phyloP scores from a whole-genome alignment of 2,888 invertebrate species.

The Leptura quadrifasciata region DNA sequence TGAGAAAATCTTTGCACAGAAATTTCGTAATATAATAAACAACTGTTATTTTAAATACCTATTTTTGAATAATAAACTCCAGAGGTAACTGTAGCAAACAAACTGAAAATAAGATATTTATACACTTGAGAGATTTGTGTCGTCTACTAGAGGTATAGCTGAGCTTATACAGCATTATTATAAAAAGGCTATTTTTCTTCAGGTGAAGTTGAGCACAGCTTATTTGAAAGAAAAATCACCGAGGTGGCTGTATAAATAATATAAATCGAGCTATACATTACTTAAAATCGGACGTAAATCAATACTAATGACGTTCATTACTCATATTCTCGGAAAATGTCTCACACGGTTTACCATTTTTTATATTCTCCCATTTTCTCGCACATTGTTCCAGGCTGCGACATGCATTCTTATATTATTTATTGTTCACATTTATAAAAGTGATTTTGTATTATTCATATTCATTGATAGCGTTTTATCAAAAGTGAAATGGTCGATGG shows the following conservation, averaged over 20 bases:
- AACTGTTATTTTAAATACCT: too few relatives aligned
- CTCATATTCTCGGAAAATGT: constrained; percentile 51
- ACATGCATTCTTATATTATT: constrained; percentile 3
- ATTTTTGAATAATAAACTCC: too few relatives aligned
- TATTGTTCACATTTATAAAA: constrained; percentile 17
- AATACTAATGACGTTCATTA: constrained; percentile 57
- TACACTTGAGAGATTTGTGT: constrained; percentile 20
- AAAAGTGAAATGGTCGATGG: not conserved
- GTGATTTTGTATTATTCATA: constrained; percentile 1
- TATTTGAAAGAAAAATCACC: constrained; percentile 56
- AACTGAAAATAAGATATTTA: constrained; percentile 5
- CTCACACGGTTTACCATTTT: constrained; percentile 39
- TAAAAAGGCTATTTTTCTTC: constrained; percentile 49
- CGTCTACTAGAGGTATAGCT: not conserved
- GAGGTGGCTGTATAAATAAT: constrained; percentile 54
- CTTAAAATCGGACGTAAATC: constrained; percentile 59
- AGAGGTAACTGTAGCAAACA: too few relatives aligned
- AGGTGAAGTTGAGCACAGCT: constrained; percentile 40
- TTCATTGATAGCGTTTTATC: not conserved
- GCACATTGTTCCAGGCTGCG: constrained; percentile 19
- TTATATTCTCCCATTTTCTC: constrained; percentile 30
- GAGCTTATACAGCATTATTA: constrained; percentile 36
- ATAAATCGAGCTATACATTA: constrained; percentile 57
- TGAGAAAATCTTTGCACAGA: too few relatives aligned
- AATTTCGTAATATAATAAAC: too few relatives aligned